Evolutionary conservation across 2,888 invertebrate species (phyloP).

Genomic region (Melanotus villosus): DNA sequence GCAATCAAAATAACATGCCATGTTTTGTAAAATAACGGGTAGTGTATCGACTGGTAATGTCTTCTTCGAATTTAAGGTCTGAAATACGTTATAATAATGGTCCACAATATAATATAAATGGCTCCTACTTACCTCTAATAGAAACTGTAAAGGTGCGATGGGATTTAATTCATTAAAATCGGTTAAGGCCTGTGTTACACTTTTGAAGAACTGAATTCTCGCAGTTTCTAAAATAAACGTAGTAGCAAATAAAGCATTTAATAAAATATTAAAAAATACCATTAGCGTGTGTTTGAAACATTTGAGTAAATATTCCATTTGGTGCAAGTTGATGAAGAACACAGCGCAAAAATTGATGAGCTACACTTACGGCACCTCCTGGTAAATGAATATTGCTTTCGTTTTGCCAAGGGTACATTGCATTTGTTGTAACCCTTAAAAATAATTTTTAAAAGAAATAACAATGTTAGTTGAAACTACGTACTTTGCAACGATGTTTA

Average conservation of each 20-base stretch:
- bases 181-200: constrained; percentile 91
- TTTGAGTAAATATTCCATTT: constrained; percentile 96
- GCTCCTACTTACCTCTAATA: constrained; percentile 79
- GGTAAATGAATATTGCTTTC: constrained; percentile 91
- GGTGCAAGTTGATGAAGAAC: constrained; percentile 97
- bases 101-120: not conserved
- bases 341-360: constrained; percentile 96
- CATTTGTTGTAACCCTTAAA: constrained; percentile 80
- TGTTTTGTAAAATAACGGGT: constrained; percentile 88
- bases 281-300: constrained; percentile 91
- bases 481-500: constrained; percentile 90
- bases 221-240: constrained; percentile 73
- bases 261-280: too few species aligned
- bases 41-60: constrained; percentile 79
- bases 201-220: constrained; percentile 91
- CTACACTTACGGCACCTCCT: constrained; percentile 95
- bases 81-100: constrained; percentile 40
- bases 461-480: constrained; percentile 43
- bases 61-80: constrained; percentile 84
- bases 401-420: constrained; percentile 90
- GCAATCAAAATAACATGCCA: constrained; percentile 94
- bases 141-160: constrained; percentile 91
- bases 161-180: constrained; percentile 98
- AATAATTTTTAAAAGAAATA: not conserved
- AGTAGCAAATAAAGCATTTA: not conserved